phyloP scores from a whole-genome alignment of 1,140 invertebrate genomes.

The Micrasema longulum region DNA sequence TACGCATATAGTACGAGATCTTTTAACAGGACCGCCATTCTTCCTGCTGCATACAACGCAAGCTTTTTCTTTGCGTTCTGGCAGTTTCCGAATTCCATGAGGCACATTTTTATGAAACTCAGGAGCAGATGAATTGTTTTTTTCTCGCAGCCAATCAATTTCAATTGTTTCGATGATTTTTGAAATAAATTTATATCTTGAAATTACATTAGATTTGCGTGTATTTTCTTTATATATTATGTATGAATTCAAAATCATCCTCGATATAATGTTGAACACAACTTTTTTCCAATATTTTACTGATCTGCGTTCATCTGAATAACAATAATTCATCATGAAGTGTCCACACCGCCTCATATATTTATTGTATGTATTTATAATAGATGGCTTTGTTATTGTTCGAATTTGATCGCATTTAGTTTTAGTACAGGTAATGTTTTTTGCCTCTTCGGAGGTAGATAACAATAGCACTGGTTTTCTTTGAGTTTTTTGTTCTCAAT shows the following conservation, averaged over 20 bases:
- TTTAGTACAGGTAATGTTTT: conserved; percentile 42
- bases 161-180: too few relatives aligned
- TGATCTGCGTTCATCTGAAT: conserved; percentile 55
- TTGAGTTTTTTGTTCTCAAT: conserved; percentile 42
- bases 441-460: conserved; percentile 38
- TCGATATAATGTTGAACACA: conserved; percentile 47
- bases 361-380: conserved; percentile 47
- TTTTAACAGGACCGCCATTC: neutral
- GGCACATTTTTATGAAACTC: too few relatives aligned
- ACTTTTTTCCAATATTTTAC: conserved; percentile 52
- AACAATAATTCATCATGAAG: conserved; percentile 50
- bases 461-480: conserved; percentile 43
- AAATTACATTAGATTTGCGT: conserved; percentile 34
- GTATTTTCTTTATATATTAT: conserved; percentile 38
- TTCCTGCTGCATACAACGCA: neutral
- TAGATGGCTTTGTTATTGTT: conserved; percentile 39
- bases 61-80: neutral
- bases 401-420: conserved; percentile 35
- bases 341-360: conserved; percentile 47
- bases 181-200: too few relatives aligned
- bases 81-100: too few relatives aligned
- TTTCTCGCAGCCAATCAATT: too few relatives aligned
- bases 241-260: conserved; percentile 46
- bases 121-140: too few relatives aligned
- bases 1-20: neutral